A percentile compares a stretch with the other conserved stretches of the same genome.
Evolutionary conservation across 1,140 invertebrate genomes (phyloP).

Genomic region (Drosophila willistoni): DNA sequence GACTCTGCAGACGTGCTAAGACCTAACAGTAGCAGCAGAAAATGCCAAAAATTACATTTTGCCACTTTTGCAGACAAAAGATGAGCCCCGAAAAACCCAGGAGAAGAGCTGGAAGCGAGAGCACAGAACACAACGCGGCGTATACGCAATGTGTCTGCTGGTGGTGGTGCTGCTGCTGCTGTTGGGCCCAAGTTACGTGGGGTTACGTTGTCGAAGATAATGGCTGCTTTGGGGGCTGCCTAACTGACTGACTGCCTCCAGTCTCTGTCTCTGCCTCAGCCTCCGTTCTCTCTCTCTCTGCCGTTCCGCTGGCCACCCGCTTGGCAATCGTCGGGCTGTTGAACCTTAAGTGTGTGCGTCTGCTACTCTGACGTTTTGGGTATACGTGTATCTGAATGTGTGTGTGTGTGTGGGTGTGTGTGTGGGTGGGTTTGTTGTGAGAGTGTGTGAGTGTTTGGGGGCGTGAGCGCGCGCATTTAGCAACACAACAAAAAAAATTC

Average conservation of each 20-base stretch:
- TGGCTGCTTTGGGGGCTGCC: slow-evolving; percentile 66
- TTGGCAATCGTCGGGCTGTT: slow-evolving; percentile 75
- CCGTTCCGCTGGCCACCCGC: slow-evolving; percentile 39
- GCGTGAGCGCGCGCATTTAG: slow-evolving; percentile 75
- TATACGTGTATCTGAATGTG: slow-evolving; percentile 31
- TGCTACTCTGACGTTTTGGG: slow-evolving; percentile 21
- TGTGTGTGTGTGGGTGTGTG: slow-evolving; percentile 19
- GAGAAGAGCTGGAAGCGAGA: slow-evolving; percentile 17
- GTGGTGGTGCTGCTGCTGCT: slow-evolving; percentile 2
- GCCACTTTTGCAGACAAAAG: slow-evolving; percentile 76
- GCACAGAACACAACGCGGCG: slow-evolving; percentile 28
- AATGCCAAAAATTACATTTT: slow-evolving; percentile 82
- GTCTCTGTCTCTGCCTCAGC: background rate
- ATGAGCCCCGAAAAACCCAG: slow-evolving; percentile 45
- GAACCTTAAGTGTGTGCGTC: slow-evolving; percentile 73
- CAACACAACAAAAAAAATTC: slow-evolving; percentile 69
- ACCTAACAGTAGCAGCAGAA: slow-evolving; percentile 39
- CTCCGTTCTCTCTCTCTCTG: background rate
- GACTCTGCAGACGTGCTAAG: slow-evolving; percentile 49
- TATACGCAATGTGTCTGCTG: slow-evolving; percentile 65
- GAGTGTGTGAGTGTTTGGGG: slow-evolving; percentile 29
- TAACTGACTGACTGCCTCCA: background rate
- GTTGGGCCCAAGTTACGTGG: slow-evolving; percentile 49
- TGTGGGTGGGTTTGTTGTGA: slow-evolving; percentile 1
- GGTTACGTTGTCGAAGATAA: slow-evolving; percentile 76